Evolutionary conservation across 2,888 invertebrate species (phyloP), one percentile per base, ranked within the genome.

Genomic region (Sesamia inferens): DNA sequence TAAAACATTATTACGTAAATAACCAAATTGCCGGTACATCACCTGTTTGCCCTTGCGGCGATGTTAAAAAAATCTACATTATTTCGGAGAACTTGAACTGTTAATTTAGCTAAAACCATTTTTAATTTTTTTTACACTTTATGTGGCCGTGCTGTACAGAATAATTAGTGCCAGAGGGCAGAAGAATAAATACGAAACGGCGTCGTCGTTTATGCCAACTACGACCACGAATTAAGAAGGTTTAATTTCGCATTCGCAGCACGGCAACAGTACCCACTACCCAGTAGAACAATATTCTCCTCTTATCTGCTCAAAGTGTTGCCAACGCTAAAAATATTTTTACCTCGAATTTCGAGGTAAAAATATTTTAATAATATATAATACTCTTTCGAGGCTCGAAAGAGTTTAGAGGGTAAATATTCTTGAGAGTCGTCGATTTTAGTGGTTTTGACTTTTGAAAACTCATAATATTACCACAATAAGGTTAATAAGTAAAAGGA

Each of bases 21-120:
- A 88, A 85, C 85, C 81, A 87, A 54, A 74, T 59, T 78, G 89
- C 93, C 94, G 93, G 93, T 88, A 83, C 19, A 67, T 80, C 93
- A 95, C 95, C 95, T 94, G 88, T 88, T 92, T 39, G 94, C 91
- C 78, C 95, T 90, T 65, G 90, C 68, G 54, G 90, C 89, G 64
- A 88, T 87, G 68, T 88, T 86, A 66, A 89, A 70, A 68, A 83
- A 79, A 74, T 95, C 95, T 80, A 92, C 92, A 92, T 93, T 91
- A 80, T 91, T 93, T 76, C 89, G 92, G 47, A 95, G 84, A 85
- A 94, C 92, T 88, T 93, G 93, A 64, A 89, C 88, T 22, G 93
- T 83, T 74, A 95, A 84, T 83, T 94, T 94, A 82, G 92, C 91
- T 81, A 96, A 82, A 61, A 92, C 90, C 96, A 70, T 70, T 72